Percentiles rank a stretch among this genome's conserved stretches.
These are phyloP conservation scores for Galleria mellonella DNA, from an alignment of 1,140 invertebrate genomes.

Conservation along the genomic window DNA sequence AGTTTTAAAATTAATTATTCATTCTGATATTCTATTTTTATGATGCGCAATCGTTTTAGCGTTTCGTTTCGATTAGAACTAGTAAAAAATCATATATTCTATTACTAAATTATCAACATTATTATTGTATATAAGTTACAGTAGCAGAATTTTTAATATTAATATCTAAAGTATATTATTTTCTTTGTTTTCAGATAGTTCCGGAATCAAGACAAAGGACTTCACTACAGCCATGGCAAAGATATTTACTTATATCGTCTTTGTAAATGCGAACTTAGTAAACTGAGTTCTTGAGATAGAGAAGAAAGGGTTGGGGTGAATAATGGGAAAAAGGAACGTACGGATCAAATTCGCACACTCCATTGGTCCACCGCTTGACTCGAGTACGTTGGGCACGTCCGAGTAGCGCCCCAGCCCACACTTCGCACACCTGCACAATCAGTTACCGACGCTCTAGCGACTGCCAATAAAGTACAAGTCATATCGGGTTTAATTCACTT, in stretches of 20 bases:
- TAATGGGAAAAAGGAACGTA: constrained; percentile 70
- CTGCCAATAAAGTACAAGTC: constrained; percentile 72
- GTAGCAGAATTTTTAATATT: too few relatives aligned
- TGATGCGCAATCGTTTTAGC: too few relatives aligned
- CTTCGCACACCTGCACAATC: constrained; percentile 27
- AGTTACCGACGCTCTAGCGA: constrained; percentile 69
- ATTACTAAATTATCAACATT: too few relatives aligned
- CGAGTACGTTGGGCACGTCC: constrained; percentile 34
- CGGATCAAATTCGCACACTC: constrained; percentile 68
- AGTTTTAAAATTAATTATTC: constrained; percentile 50
- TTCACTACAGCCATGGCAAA: constrained; percentile 40
- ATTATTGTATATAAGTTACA: too few relatives aligned
- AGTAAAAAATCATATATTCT: too few relatives aligned
- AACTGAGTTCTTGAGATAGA: constrained; percentile 38
- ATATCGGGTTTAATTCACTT: constrained; percentile 60
- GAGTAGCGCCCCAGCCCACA: constrained; percentile 45
- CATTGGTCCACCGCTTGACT: constrained; percentile 61
- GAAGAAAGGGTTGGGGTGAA: constrained; percentile 51
- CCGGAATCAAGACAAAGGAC: constrained; percentile 30
- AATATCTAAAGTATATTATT: background rate
- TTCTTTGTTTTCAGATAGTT: constrained; percentile 58
- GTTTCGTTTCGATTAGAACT: too few relatives aligned
- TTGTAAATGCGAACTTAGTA: constrained; percentile 13
- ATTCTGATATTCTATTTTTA: constrained; percentile 20
- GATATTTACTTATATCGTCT: constrained; percentile 13